A percentile compares a stretch with the other conserved stretches of the same genome.
These are phyloP conservation scores for Dryoscopus gambensis DNA, from an alignment of 2,113 vertebrate genomes.

Conservation along the genomic window DNA sequence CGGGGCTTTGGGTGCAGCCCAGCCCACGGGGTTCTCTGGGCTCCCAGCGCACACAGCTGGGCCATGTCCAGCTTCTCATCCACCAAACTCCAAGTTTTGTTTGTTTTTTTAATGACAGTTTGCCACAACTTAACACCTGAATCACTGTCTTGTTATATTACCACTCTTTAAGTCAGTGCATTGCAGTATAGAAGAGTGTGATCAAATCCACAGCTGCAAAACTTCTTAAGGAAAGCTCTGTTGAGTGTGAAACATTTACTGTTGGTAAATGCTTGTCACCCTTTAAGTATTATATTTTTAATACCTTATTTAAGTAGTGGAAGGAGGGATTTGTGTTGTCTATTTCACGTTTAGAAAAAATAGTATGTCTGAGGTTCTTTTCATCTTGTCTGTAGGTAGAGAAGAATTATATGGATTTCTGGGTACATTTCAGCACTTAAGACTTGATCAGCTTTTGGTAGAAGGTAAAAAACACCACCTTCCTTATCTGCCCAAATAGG, in stretches of 20 bases:
- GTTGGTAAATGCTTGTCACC: not conserved
- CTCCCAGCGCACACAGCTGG: rapidly evolving
- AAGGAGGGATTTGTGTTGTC: not conserved
- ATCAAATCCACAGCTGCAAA: not conserved
- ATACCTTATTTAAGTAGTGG: not conserved
- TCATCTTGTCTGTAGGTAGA: not conserved
- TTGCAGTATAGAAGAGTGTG: not conserved
- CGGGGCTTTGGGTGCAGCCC: not conserved
- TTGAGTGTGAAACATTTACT: not conserved
- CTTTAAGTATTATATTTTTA: not conserved
- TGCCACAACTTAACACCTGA: not conserved
- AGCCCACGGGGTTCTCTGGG: not conserved
- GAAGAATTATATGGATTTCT: not conserved
- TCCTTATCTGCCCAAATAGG: rapidly evolving
- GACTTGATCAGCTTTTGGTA: not conserved
- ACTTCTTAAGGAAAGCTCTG: not conserved
- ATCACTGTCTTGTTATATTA: not conserved
- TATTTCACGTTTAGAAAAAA: not conserved
- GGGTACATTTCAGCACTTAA: not conserved
- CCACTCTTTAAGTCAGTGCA: not conserved
- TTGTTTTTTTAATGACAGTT: not conserved
- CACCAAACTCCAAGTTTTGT: not conserved
- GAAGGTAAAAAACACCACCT: rapidly evolving
- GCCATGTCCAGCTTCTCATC: not conserved
- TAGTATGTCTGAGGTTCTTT: rapidly evolving